A percentile compares a stretch with the other conserved stretches of the same genome.
Evolutionary conservation across 2,888 invertebrate genomes (phyloP).

Genomic region (Phoronis australis): DNA sequence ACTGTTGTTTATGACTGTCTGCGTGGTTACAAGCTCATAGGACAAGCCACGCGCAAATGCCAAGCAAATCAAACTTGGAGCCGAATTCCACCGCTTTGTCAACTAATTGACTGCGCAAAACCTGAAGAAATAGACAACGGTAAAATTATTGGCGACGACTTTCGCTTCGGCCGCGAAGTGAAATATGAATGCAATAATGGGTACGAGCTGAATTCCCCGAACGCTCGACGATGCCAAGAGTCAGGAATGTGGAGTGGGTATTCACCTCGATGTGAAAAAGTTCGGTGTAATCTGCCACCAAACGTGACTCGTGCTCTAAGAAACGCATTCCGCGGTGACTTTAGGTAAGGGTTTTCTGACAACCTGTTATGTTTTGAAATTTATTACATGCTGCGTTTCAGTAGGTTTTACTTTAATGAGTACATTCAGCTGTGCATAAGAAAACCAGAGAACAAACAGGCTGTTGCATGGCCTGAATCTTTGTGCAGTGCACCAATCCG

Average conservation of each 20-base stretch:
- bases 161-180: constrained; percentile 14
- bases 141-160: constrained; percentile 16
- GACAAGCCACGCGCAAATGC: constrained; percentile 71
- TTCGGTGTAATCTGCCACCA: constrained; percentile 33
- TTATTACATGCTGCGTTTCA: too few species aligned
- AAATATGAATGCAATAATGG: constrained; percentile 39
- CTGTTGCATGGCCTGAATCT: too few species aligned
- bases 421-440: too few species aligned
- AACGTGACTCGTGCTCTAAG: constrained; percentile 27
- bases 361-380: too few species aligned
- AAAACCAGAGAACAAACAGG: too few species aligned
- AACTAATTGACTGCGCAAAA: constrained; percentile 25
- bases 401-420: too few species aligned
- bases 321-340: too few species aligned
- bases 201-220: constrained; percentile 27
- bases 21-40: constrained; percentile 81
- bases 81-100: constrained; percentile 31
- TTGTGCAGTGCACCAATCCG: too few species aligned
- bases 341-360: too few species aligned
- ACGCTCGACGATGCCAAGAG: constrained; percentile 26
- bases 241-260: constrained; percentile 27
- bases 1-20: constrained; percentile 60
- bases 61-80: constrained; percentile 43
- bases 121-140: constrained; percentile 25
- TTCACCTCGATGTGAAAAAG: constrained; percentile 32